These are phyloP conservation scores for Dicaeum eximium DNA, from an alignment of 2,113 vertebrate genomes.

Conservation along the genomic window DNA sequence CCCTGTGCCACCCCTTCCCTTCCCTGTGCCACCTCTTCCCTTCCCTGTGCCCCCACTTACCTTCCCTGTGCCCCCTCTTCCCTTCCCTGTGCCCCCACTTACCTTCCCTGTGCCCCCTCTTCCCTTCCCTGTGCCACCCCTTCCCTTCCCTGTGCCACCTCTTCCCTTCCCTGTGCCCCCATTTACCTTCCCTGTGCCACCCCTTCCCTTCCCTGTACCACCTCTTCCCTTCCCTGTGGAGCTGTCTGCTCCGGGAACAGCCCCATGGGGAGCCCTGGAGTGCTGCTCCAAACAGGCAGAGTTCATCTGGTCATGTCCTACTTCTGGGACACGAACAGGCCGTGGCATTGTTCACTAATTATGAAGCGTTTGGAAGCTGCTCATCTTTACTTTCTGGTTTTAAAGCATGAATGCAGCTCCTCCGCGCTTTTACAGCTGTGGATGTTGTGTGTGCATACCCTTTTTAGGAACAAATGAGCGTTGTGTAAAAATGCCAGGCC, in stretches of 20 bases:
- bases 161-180: too few relatives aligned
- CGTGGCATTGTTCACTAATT: constrained; percentile 13
- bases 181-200: too few relatives aligned
- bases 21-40: too few relatives aligned
- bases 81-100: too few relatives aligned
- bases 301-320: background rate
- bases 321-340: background rate
- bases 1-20: too few relatives aligned
- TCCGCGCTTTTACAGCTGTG: background rate
- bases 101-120: too few relatives aligned
- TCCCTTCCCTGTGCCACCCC: too few relatives aligned
- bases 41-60: too few relatives aligned
- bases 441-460: background rate
- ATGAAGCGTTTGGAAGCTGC: background rate
- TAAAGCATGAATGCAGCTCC: background rate
- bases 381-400: background rate
- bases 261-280: background rate
- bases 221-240: background rate
- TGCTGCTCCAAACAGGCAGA: background rate
- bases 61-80: too few relatives aligned
- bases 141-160: too few relatives aligned
- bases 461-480: background rate
- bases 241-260: background rate
- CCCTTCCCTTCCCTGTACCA: background rate
- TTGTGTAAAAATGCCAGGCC: background rate